A percentile compares a stretch with the other conserved stretches of the same genome.
Conservation (phyloP, 2,888 invertebrate genomes). For the Lottia gigantea region DNA sequence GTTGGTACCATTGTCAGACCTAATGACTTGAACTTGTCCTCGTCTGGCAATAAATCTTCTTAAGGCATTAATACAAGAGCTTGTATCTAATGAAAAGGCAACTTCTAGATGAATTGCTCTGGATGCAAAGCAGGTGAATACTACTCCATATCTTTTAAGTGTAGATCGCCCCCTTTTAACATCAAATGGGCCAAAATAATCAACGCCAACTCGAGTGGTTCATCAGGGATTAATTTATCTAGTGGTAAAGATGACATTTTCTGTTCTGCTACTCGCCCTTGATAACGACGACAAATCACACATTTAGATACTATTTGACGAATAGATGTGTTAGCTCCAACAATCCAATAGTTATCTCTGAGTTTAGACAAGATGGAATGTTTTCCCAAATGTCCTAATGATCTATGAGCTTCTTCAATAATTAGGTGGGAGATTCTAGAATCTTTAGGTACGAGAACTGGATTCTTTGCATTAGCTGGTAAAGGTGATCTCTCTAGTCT, state of each 20-base stretch:
- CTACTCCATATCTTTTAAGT: conserved; percentile 29
- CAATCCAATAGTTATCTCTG: conserved; percentile 19
- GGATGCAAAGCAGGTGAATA: conserved; percentile 28
- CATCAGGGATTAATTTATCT: conserved; percentile 2
- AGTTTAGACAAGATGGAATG: conserved; percentile 4
- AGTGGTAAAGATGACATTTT: neutral
- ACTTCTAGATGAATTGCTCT: conserved; percentile 31
- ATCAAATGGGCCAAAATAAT: conserved; percentile 28
- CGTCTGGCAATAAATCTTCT: conserved; percentile 26
- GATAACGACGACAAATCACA: conserved; percentile 3
- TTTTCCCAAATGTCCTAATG: conserved; percentile 14
- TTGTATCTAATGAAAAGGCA: conserved; percentile 21
- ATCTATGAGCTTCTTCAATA: neutral
- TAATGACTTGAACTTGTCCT: conserved; percentile 14
- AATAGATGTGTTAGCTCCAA: neutral
- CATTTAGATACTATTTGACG: conserved; percentile 11
- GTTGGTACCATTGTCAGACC: conserved; percentile 31
- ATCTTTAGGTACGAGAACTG: neutral
- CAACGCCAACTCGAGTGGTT: conserved; percentile 22
- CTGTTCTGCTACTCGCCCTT: neutral
- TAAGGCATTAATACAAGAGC: conserved; percentile 25
- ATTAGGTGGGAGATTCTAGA: neutral
- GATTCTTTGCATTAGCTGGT: neutral
- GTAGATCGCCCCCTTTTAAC: conserved; percentile 24
- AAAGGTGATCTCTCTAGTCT: neutral